Percentiles rank a stretch among this genome's conserved stretches.
Conservation (phyloP, 1,140 invertebrate genomes). For the Conus ventricosus region DNA sequence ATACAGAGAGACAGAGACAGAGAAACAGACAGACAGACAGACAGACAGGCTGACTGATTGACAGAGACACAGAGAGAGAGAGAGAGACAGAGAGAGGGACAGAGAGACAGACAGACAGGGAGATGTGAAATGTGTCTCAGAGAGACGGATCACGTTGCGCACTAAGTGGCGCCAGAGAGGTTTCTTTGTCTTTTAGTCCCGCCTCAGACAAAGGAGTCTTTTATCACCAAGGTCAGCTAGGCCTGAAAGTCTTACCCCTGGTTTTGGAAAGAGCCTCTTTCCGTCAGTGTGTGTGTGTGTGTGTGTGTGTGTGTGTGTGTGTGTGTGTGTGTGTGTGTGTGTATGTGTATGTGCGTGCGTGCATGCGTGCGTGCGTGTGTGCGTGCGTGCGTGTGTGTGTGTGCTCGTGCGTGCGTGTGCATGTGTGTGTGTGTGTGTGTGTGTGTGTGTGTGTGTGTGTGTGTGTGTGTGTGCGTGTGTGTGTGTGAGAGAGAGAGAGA, state of each 20-base stretch:
- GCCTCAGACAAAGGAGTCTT: too few relatives aligned
- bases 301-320: background rate
- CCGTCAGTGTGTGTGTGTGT: too few relatives aligned
- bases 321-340: constrained; percentile 18
- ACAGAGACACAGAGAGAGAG: background rate
- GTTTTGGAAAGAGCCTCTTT: too few relatives aligned
- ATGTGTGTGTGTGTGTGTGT: background rate
- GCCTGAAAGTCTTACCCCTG: too few relatives aligned
- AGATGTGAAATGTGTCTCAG: too few relatives aligned
- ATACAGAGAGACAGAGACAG: background rate
- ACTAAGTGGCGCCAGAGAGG: too few relatives aligned
- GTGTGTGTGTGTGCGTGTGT: background rate
- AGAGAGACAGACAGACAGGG: background rate
- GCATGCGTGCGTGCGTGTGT: background rate
- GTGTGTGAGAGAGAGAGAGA: background rate
- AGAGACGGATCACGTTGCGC: too few relatives aligned
- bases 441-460: background rate
- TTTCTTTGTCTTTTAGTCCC: too few relatives aligned
- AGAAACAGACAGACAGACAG: background rate
- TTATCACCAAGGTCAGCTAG: too few relatives aligned
- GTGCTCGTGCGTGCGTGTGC: background rate
- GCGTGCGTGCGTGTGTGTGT: background rate
- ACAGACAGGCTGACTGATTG: too few relatives aligned
- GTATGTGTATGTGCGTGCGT: constrained; percentile 9
- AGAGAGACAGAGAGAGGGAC: background rate